A percentile compares a stretch with the other conserved stretches of the same genome.
Conservation (phyloP, 2,888 invertebrate species). For the Drosophila atroscutellata region DNA sequence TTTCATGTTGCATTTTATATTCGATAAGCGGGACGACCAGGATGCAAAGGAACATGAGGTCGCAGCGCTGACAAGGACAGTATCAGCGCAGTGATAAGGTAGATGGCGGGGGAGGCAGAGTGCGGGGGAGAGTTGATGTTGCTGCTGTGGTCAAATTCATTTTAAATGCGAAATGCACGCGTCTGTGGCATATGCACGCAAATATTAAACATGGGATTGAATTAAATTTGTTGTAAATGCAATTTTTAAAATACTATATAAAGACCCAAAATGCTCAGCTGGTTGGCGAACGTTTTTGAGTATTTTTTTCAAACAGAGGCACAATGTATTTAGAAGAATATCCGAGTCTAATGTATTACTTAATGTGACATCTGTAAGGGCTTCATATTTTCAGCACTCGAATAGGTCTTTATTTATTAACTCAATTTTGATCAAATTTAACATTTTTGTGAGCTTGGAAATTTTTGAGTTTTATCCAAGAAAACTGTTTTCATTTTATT, state of each 20-base stretch:
- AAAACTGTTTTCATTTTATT: background rate
- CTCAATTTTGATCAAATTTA: background rate
- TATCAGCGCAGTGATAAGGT: conserved; percentile 30
- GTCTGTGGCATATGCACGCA: conserved; percentile 30
- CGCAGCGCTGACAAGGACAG: conserved; percentile 37
- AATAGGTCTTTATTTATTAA: background rate
- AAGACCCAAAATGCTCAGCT: background rate
- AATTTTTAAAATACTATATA: conserved; percentile 1
- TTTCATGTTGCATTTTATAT: conserved; percentile 71
- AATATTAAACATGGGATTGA: conserved; percentile 18
- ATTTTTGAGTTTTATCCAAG: background rate
- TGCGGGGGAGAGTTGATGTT: conserved; percentile 14
- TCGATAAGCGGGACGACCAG: conserved; percentile 62
- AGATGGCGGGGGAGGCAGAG: background rate
- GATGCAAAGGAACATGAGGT: conserved; percentile 32
- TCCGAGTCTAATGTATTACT: background rate
- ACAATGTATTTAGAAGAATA: background rate
- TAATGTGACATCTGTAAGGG: background rate
- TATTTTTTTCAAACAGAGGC: background rate
- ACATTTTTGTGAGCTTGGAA: background rate
- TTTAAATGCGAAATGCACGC: conserved; percentile 55
- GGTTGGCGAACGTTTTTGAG: no score
- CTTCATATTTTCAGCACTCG: background rate
- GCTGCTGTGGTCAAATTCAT: conserved; percentile 56
- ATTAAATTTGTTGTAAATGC: conserved; percentile 17